These are phyloP conservation scores for Aspidapion aeneum DNA, from an alignment of 2,888 invertebrate genomes.

Conservation along the genomic window DNA sequence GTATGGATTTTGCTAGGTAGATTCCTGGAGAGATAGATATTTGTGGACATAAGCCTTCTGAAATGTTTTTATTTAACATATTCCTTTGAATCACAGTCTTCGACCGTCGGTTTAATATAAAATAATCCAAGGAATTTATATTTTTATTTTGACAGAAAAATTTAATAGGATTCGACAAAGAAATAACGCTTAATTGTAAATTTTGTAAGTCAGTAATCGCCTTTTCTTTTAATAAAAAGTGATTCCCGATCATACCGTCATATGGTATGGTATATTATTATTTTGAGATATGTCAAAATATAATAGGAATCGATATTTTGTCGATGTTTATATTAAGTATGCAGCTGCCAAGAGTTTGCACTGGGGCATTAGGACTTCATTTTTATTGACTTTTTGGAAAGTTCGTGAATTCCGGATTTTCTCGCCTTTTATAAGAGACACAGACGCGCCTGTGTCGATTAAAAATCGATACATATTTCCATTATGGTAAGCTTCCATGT, in stretches of 20 bases:
- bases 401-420: neutral
- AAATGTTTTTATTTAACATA: conserved; percentile 21
- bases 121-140: neutral
- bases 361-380: conserved; percentile 12
- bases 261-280: conserved; percentile 20
- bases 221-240: conserved; percentile 21
- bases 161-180: neutral
- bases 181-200: neutral
- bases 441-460: conserved; percentile 28
- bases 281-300: conserved; percentile 1
- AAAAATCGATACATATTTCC: conserved; percentile 16
- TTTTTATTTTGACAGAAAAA: neutral
- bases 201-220: conserved; percentile 17
- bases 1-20: conserved; percentile 18
- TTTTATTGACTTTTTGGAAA: neutral
- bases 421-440: conserved; percentile 22
- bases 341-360: conserved; percentile 15
- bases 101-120: conserved; percentile 19
- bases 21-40: conserved; percentile 21
- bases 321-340: neutral
- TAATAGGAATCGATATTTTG: neutral
- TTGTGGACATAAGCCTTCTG: conserved; percentile 25
- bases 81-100: conserved; percentile 26
- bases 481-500: neutral
- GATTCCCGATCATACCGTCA: conserved; percentile 29